Evolutionary conservation across 2,797 vertebrate species (phyloP), one percentile per base, ranked within the genome.

Genomic region (Heteromormyrus szaboi): DNA sequence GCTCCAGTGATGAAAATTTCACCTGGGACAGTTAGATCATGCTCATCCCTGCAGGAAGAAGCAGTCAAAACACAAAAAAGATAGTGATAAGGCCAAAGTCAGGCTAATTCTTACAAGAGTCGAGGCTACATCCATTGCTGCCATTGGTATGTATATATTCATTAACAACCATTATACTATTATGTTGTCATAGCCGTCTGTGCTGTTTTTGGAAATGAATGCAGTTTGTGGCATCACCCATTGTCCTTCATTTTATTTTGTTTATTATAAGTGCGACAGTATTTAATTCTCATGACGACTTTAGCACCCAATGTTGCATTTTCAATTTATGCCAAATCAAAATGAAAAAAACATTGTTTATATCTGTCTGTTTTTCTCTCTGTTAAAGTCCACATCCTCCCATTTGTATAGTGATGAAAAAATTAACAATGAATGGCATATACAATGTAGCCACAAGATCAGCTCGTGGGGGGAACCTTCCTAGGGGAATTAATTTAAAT

Each of bases 31-130:
- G 91, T 92, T 37, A 92, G 29, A 44, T 25, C 87, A 11, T 90
- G n/a, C 84, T 89, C 91, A 29, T 48, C 85, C 0, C 41, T 89
- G 5, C 92, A 92, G 53, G n/a, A 68, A 54, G 86, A 92, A 56
- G 33, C 44, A 4, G 90, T 79, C 19, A 92, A 92, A 89, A 92
- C 90, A 53, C 92, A 93, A 9, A 91, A 91, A 72, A 90, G 9
- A 68, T 89, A 87, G 53, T 9, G 85, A 91, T 19, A n/a, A 37
- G 2, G 59, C 54, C 2, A 41, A 46, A 51, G 50, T 76, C 88
- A 89, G 33, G 51, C 79, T 91, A 83, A 87, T 62, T 9, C 81
- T 89, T 0, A 94, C 92, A 89, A 94, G 91, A 89, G 25, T 90
- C n/a, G 94, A 92, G 89, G 87, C 17, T 79, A 79, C 41, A n/a